phyloP scores from a whole-genome alignment of 1,140 invertebrate species.

The Aradophagus sp. region DNA sequence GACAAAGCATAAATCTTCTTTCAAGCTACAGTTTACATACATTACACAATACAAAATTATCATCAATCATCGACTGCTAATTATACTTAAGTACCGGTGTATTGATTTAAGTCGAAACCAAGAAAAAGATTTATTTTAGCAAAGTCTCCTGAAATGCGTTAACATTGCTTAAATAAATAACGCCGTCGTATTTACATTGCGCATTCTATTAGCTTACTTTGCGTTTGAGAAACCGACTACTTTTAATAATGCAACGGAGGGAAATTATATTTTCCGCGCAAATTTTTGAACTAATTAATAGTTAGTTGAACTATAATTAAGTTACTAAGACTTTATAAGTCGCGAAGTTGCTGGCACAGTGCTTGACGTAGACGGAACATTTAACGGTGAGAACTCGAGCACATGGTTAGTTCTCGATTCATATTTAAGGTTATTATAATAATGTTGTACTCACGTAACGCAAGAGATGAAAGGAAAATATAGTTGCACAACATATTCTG shows the following conservation, averaged over 20 bases:
- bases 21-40: no score
- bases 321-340: conserved; percentile 51
- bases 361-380: conserved; percentile 31
- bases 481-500: conserved; percentile 15
- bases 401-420: conserved; percentile 36
- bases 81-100: no score
- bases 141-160: no score
- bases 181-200: conserved; percentile 14
- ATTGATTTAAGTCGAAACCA: no score
- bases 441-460: conserved; percentile 37
- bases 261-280: conserved; percentile 17
- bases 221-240: conserved; percentile 16
- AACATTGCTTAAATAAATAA: no score
- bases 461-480: conserved; percentile 27
- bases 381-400: conserved; percentile 35
- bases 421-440: conserved; percentile 45
- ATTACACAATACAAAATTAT: no score
- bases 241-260: conserved; percentile 36
- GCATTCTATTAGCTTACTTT: conserved; percentile 34
- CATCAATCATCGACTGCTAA: no score
- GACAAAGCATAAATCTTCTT: no score
- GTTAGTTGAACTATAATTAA: conserved; percentile 30
- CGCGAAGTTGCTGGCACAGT: conserved; percentile 20
- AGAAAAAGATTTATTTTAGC: no score
- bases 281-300: conserved; percentile 2